Base-by-base conservation (phyloP, 1,140 invertebrate genomes). In the Trichoplusia ni region DNA sequence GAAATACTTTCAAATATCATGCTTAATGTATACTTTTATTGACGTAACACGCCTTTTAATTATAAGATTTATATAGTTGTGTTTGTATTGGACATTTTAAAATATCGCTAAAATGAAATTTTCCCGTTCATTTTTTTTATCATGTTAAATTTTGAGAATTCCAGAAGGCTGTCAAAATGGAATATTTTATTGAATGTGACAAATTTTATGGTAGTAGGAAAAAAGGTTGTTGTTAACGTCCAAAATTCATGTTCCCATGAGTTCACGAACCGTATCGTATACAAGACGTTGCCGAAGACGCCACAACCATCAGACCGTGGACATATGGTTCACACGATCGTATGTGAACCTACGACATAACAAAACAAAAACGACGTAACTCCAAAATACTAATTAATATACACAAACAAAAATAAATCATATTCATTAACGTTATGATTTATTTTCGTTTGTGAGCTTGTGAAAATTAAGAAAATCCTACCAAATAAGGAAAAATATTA, bases 281-380 rank as follows among this genome's bases (percentile, higher is more conserved):
- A 25, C 59, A 59, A 82, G 73, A 77, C 75, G 74, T 75, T 75
- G 75, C 74, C 60, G 73, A 78, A 83, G 79, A 83, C 82, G 81
- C 71, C 72, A 77, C 53, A 66, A 7, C 19, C 77, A 77, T 2
- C 72, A 75, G 79, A 82, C 71, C 77, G 71, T 76, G 67, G 63
- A 16, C 46, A 49, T 49, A 31, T 44, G 21, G 76, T 85, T 88
- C 84, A 81, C 83, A 88, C 80, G 84, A 67, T 73, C 75, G 65
- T 81, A 82, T 84, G 86, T 85, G 86, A 89, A 86, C 69, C 63
- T 54, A 67, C 69, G 74, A 58, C 23, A 59, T 14, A 29, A 23
- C 25, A 5, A 18, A 27, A 23, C 4, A 33, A 49, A 18, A 49
- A 49, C 6, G 46, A 16, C 46, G 46, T 49, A 49, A 49, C 23